Evolutionary conservation across 2,888 invertebrate genomes (phyloP).

Genomic region (Caenorhabditis plicata): DNA sequence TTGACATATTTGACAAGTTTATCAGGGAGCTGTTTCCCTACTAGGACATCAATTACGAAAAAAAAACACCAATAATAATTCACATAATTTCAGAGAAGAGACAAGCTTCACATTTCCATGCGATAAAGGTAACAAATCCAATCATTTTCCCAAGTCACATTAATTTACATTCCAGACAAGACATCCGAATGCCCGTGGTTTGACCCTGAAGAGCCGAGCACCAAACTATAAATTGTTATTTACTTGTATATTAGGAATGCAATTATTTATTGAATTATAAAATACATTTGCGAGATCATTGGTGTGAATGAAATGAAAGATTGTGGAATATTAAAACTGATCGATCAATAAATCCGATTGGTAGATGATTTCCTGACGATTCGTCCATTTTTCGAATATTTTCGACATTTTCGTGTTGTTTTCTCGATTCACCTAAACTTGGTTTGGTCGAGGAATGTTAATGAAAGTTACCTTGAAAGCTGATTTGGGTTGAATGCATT

Average conservation of each 20-base stretch:
- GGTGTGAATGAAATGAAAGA: too few species aligned
- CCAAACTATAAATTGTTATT: slow-evolving; percentile 44
- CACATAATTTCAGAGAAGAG: slow-evolving; percentile 31
- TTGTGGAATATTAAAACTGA: too few species aligned
- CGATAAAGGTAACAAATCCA: slow-evolving; percentile 15
- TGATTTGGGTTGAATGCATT: slow-evolving; percentile 9
- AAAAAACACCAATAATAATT: not conserved
- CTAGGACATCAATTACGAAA: too few species aligned
- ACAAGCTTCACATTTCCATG: slow-evolving; percentile 26
- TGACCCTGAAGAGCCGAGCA: slow-evolving; percentile 56
- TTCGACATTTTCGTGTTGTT: not conserved
- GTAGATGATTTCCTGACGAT: too few species aligned
- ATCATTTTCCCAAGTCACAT: not conserved
- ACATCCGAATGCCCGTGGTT: slow-evolving; percentile 53
- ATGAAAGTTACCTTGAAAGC: too few species aligned
- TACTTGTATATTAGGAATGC: not conserved
- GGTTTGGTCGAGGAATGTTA: too few species aligned
- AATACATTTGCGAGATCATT: too few species aligned
- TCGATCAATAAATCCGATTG: too few species aligned
- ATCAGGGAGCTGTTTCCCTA: too few species aligned
- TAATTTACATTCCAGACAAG: not conserved
- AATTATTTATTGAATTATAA: not conserved
- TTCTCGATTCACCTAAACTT: not conserved
- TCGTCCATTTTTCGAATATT: not conserved
- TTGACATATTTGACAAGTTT: too few species aligned